These are phyloP conservation scores for Sebastes steindachneri DNA, from an alignment of 2,797 vertebrate genomes.

Conservation along the genomic window DNA sequence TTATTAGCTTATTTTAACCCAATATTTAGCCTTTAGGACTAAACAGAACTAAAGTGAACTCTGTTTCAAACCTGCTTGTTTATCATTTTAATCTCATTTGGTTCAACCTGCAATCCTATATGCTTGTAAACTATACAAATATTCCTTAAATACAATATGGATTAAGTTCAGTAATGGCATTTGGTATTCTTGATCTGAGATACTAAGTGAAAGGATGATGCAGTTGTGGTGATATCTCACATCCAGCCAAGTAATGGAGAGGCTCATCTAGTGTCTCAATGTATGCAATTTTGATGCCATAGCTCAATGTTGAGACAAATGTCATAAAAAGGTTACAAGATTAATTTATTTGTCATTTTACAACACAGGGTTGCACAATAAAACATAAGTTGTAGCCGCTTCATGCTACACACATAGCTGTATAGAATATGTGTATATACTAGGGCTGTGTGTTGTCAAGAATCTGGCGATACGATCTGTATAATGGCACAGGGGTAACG, in stretches of 20 bases:
- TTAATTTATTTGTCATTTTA: background rate
- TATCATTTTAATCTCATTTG: background rate
- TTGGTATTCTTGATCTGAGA: background rate
- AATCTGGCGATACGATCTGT: no score
- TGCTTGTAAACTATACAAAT: background rate
- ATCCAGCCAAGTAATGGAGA: background rate
- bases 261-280: background rate
- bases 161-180: conserved; percentile 5
- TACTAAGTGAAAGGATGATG: background rate
- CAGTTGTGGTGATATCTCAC: background rate
- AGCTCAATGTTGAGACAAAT: background rate
- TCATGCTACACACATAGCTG: background rate
- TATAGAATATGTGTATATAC: no score
- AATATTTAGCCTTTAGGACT: background rate
- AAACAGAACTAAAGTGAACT: background rate
- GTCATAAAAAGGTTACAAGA: background rate
- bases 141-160: background rate
- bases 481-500: no score
- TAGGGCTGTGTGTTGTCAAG: no score
- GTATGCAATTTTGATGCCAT: background rate
- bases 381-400: background rate
- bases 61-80: background rate
- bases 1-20: background rate
- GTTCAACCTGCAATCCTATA: background rate
- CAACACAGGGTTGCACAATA: background rate